These are phyloP conservation scores for Lysandra bellargus DNA, from an alignment of 2,888 invertebrate genomes.

Conservation along the genomic window DNA sequence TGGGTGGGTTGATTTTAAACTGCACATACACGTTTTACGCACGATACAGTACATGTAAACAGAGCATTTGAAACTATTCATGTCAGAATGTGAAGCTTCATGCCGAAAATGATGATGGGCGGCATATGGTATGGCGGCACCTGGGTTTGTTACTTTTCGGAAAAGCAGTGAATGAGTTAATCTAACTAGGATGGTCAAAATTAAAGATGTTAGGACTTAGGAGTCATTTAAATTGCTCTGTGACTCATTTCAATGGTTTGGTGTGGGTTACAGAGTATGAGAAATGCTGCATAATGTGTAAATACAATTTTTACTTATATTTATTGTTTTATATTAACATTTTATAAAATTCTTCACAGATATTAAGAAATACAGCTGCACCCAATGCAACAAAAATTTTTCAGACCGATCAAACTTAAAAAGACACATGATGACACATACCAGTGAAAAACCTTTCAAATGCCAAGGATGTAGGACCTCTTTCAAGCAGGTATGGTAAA, in stretches of 20 bases:
- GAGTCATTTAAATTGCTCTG: background rate
- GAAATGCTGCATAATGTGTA: background rate
- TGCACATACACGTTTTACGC: too few relatives aligned
- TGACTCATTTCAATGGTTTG: background rate
- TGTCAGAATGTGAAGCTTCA: too few relatives aligned
- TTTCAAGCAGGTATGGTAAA: conserved; percentile 59
- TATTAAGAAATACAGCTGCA: conserved; percentile 52
- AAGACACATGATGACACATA: conserved; percentile 61
- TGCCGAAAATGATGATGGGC: too few relatives aligned
- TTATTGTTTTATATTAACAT: background rate
- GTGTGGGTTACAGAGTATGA: background rate
- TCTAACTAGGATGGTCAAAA: too few relatives aligned
- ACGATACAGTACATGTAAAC: too few relatives aligned
- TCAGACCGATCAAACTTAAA: conserved; percentile 65
- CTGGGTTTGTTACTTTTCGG: too few relatives aligned
- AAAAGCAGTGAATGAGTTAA: too few relatives aligned
- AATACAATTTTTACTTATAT: background rate
- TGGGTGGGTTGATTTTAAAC: too few relatives aligned
- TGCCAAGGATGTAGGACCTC: conserved; percentile 60
- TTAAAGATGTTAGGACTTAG: too few relatives aligned
- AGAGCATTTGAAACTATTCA: too few relatives aligned
- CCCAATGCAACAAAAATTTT: conserved; percentile 55
- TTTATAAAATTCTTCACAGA: conserved; percentile 45
- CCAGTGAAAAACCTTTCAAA: conserved; percentile 56
- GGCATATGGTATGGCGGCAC: too few relatives aligned